These are phyloP conservation scores for Epinotia bilunana DNA, from an alignment of 2,888 invertebrate species.

Conservation along the genomic window DNA sequence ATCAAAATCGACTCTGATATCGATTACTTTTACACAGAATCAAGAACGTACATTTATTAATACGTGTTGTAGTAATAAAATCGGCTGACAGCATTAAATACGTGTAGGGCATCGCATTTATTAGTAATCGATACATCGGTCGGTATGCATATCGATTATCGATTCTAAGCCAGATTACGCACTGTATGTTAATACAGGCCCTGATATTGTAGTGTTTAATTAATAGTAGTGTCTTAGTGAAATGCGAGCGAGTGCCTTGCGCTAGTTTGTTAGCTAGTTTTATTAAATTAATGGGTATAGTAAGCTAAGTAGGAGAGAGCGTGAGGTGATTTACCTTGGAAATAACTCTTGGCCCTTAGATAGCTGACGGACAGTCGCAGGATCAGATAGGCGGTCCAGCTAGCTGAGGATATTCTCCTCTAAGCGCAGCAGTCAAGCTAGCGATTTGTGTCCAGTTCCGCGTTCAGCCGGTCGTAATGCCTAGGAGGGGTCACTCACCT, in stretches of 20 bases:
- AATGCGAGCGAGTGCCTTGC: constrained; percentile 29
- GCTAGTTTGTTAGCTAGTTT: constrained; percentile 21
- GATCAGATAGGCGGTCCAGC: constrained; percentile 98
- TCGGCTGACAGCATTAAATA: constrained; percentile 76
- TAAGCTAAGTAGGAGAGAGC: neutral
- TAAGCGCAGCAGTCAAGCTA: constrained; percentile 97
- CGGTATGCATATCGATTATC: constrained; percentile 66
- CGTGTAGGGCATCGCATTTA: constrained; percentile 75
- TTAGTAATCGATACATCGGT: constrained; percentile 81
- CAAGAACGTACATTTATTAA: constrained; percentile 62
- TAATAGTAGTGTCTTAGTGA: constrained; percentile 24
- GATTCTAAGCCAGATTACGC: constrained; percentile 68
- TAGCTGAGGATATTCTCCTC: constrained; percentile 99
- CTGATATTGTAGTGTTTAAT: constrained; percentile 40
- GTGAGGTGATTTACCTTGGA: constrained; percentile 91
- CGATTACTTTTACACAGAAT: constrained; percentile 61
- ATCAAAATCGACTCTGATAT: constrained; percentile 64
- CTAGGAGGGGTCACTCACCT: constrained; percentile 99
- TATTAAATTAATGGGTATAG: neutral
- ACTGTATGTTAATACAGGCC: constrained; percentile 55
- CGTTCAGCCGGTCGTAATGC: constrained; percentile 98
- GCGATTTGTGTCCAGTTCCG: constrained; percentile 94
- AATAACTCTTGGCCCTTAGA: constrained; percentile 99
- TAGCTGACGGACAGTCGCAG: constrained; percentile 99
- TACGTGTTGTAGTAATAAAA: constrained; percentile 68